phyloP scores from a whole-genome alignment of 2,113 vertebrate genomes.

The Picathartes gymnocephalus region DNA sequence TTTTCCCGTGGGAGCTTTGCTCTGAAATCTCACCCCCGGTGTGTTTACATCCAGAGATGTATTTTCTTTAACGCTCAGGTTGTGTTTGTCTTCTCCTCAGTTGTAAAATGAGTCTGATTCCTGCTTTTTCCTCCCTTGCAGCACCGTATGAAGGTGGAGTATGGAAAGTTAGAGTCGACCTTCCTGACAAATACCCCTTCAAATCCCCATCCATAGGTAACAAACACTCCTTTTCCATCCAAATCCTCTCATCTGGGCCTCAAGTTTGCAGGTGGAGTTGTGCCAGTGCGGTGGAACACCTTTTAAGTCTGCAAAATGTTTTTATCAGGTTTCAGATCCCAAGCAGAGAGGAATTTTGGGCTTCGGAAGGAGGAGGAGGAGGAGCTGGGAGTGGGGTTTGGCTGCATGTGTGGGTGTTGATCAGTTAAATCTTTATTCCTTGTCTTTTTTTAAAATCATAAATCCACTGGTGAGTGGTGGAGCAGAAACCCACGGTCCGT shows the following conservation, averaged over 20 bases:
- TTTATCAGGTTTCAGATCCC: rapidly evolving
- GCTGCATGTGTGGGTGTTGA: background rate
- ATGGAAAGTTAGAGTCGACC: slow-evolving; percentile 99
- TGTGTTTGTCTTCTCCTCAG: background rate
- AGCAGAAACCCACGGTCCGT: background rate
- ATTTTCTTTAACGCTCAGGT: background rate
- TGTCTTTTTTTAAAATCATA: background rate
- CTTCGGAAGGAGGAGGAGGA: background rate
- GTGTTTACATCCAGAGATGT: background rate
- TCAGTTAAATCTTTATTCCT: background rate
- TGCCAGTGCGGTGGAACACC: no score
- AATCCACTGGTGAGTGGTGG: background rate
- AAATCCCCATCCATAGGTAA: slow-evolving; percentile 99
- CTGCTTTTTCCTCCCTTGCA: slow-evolving; percentile 50
- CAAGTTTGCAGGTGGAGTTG: rapidly evolving
- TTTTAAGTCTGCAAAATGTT: background rate
- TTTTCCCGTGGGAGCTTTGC: background rate
- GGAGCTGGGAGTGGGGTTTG: background rate
- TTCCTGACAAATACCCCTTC: slow-evolving; percentile 99
- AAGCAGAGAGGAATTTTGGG: no score
- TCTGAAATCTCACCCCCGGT: background rate
- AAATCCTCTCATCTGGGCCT: rapidly evolving
- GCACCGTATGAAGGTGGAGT: slow-evolving; percentile 97
- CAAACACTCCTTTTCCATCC: background rate
- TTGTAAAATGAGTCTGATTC: background rate